Conservation (phyloP, 2,113 vertebrate species). For the Laterallus jamaicensis region DNA sequence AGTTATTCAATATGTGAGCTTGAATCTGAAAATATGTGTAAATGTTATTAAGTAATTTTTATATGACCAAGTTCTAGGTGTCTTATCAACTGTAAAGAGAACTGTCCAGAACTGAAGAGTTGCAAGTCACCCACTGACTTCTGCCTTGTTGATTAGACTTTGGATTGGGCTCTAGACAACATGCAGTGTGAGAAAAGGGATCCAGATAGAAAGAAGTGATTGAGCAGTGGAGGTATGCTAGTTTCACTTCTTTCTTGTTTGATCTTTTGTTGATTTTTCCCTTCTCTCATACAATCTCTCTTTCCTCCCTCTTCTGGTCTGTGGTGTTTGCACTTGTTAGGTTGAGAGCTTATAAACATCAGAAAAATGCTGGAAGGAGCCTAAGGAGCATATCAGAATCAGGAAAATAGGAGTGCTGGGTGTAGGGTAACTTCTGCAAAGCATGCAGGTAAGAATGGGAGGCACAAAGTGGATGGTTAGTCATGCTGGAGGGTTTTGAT, state of each 20-base stretch:
- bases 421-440: not conserved
- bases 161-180: not conserved
- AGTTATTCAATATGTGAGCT: not conserved
- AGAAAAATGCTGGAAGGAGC: slow-evolving; percentile 39
- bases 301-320: slow-evolving; percentile 36
- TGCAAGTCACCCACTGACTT: not conserved
- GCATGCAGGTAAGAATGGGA: not conserved
- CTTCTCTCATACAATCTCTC: slow-evolving; percentile 1
- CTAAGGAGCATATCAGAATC: not conserved
- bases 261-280: slow-evolving; percentile 36
- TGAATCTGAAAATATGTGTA: not conserved
- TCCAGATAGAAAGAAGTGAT: not conserved
- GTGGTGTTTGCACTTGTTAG: slow-evolving; percentile 36
- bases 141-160: not conserved
- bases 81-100: not conserved
- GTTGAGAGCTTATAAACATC: slow-evolving; percentile 25
- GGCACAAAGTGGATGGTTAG: not conserved
- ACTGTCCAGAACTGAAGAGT: not conserved
- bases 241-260: slow-evolving; percentile 15
- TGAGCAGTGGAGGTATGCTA: not conserved
- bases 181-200: not conserved
- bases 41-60: not conserved
- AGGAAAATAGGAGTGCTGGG: not conserved
- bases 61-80: not conserved
- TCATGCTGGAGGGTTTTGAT: not conserved